Conservation (phyloP, 1,140 invertebrate genomes). For the Sesamia nonagrioides region DNA sequence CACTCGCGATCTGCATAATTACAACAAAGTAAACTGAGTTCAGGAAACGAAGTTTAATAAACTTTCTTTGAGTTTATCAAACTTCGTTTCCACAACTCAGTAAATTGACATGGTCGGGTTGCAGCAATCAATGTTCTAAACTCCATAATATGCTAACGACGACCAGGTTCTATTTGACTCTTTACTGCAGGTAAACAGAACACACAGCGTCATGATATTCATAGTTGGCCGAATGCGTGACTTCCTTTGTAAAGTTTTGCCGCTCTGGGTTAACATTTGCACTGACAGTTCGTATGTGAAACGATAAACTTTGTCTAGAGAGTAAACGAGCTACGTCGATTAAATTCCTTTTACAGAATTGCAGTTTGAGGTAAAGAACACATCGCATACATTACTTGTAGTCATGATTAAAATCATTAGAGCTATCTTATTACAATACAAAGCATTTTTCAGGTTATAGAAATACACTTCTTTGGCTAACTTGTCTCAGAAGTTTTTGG, state of each 20-base stretch:
- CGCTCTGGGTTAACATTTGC: background rate
- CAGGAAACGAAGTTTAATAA: too few relatives aligned
- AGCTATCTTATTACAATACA: too few relatives aligned
- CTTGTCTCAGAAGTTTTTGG: too few relatives aligned
- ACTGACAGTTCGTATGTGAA: background rate
- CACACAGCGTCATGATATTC: slow-evolving; percentile 20
- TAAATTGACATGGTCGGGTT: slow-evolving; percentile 10
- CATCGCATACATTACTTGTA: too few relatives aligned
- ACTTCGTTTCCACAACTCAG: background rate
- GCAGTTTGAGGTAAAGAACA: background rate
- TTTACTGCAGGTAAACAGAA: slow-evolving; percentile 2
- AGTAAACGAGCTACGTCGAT: background rate
- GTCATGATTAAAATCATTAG: too few relatives aligned
- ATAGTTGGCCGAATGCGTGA: slow-evolving; percentile 8
- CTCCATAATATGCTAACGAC: slow-evolving; percentile 6
- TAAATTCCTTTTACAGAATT: background rate
- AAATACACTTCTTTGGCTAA: too few relatives aligned
- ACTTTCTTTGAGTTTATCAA: too few relatives aligned
- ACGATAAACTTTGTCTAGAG: background rate
- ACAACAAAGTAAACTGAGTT: too few relatives aligned
- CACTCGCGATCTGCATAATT: too few relatives aligned
- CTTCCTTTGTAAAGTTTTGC: slow-evolving; percentile 9
- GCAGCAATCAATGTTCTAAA: slow-evolving; percentile 33
- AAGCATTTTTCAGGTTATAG: too few relatives aligned
- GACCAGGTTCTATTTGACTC: slow-evolving; percentile 18